Percentiles rank a stretch among this genome's conserved stretches.
phyloP scores from a whole-genome alignment of 2,888 invertebrate genomes.

The Brenthis hecate region DNA sequence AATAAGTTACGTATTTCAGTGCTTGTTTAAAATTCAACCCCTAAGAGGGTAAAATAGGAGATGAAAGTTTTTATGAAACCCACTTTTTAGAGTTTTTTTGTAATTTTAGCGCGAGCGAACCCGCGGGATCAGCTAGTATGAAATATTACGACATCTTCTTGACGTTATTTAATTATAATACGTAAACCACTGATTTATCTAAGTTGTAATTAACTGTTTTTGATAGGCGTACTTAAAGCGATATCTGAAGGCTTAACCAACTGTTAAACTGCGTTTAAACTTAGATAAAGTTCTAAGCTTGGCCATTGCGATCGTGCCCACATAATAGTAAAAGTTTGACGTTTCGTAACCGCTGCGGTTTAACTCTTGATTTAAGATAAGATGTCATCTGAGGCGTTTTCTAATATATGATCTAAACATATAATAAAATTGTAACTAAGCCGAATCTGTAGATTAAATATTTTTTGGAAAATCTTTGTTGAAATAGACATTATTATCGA shows the following conservation, averaged over 20 bases:
- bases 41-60: too few relatives aligned
- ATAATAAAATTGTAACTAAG: too few relatives aligned
- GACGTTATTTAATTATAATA: background rate
- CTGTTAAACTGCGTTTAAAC: conserved; percentile 39
- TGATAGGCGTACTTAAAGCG: conserved; percentile 33
- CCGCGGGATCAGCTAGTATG: too few relatives aligned
- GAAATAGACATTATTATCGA: too few relatives aligned
- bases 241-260: conserved; percentile 38
- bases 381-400: conserved; percentile 15
- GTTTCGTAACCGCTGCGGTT: conserved; percentile 37
- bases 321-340: conserved; percentile 42
- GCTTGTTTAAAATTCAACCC: too few relatives aligned
- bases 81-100: too few relatives aligned
- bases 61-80: too few relatives aligned
- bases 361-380: conserved; percentile 38
- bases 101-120: too few relatives aligned
- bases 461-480: too few relatives aligned
- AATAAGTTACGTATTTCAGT: too few relatives aligned
- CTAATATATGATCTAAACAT: conserved; percentile 14
- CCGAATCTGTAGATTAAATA: too few relatives aligned
- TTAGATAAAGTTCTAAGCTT: conserved; percentile 40
- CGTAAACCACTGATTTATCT: conserved; percentile 8
- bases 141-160: too few relatives aligned
- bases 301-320: conserved; percentile 38
- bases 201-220: conserved; percentile 32